A percentile compares a stretch with the other conserved stretches of the same genome.
phyloP scores from a whole-genome alignment of 2,888 invertebrate species.

The Plagodis dolabraria region DNA sequence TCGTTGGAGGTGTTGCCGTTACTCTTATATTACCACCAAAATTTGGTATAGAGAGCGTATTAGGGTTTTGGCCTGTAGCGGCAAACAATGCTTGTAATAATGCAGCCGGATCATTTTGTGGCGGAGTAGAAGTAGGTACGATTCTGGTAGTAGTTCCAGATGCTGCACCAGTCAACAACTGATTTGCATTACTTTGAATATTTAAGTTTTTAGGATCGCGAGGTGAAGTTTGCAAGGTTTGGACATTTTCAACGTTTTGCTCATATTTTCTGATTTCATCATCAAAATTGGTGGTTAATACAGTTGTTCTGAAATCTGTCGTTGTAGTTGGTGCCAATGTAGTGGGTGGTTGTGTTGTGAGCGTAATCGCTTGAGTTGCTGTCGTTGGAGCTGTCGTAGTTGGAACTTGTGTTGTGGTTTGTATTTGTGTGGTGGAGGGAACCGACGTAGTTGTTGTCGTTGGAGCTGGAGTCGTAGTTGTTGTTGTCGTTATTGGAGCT shows the following conservation, averaged over 20 bases:
- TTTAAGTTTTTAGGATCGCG: slow-evolving; percentile 74
- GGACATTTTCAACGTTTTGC: slow-evolving; percentile 52
- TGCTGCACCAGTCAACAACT: slow-evolving; percentile 38
- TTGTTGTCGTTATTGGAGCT: slow-evolving; percentile 20
- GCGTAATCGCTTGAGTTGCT: slow-evolving; percentile 47
- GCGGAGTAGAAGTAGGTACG: slow-evolving; percentile 34
- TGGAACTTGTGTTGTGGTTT: slow-evolving; percentile 38
- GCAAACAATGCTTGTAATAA: slow-evolving; percentile 66
- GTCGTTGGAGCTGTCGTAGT: slow-evolving; percentile 46
- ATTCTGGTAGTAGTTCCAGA: slow-evolving; percentile 48
- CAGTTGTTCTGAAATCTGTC: slow-evolving; percentile 38
- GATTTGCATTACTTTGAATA: slow-evolving; percentile 48
- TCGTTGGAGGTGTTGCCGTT: slow-evolving; percentile 49
- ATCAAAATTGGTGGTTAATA: slow-evolving; percentile 52
- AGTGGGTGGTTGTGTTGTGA: slow-evolving; percentile 45
- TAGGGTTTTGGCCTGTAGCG: slow-evolving; percentile 55
- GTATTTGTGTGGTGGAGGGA: slow-evolving; percentile 41
- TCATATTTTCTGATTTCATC: slow-evolving; percentile 62
- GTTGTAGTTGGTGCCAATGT: slow-evolving; percentile 37
- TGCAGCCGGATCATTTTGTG: slow-evolving; percentile 55
- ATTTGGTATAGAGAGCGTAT: slow-evolving; percentile 46
- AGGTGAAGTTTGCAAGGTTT: slow-evolving; percentile 60
- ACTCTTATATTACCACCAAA: slow-evolving; percentile 43
- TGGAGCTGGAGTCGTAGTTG: slow-evolving; percentile 35
- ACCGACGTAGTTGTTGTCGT: slow-evolving; percentile 45